Conservation (phyloP, 2,888 invertebrate species). For the Podotricha telesiphe region DNA sequence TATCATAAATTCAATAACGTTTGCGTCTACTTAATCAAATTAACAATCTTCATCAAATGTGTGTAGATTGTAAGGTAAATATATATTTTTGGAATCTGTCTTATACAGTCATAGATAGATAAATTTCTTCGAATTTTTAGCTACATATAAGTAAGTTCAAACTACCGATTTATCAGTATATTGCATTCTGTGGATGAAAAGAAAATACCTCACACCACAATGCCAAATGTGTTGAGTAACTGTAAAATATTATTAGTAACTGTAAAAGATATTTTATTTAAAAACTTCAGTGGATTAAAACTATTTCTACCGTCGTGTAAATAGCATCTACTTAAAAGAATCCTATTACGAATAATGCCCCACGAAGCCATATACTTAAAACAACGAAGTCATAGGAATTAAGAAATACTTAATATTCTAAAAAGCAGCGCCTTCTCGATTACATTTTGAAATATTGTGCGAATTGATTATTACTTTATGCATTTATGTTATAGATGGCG, state of each 20-base stretch:
- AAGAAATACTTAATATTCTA: conserved; percentile 16
- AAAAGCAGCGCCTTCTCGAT: neutral
- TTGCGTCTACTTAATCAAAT: neutral
- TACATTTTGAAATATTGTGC: neutral
- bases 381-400: conserved; percentile 22
- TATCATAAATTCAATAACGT: neutral
- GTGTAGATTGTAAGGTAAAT: neutral
- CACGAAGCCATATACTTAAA: conserved; percentile 30
- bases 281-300: conserved; percentile 19
- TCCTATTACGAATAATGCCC: conserved; percentile 31
- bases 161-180: no score
- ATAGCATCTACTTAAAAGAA: conserved; percentile 30
- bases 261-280: neutral
- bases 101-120: no score
- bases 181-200: neutral
- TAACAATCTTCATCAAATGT: neutral
- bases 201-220: neutral
- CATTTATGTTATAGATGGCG: neutral
- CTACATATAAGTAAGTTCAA: no score
- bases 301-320: conserved; percentile 22
- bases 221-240: neutral
- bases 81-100: no score
- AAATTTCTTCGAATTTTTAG: no score
- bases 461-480: neutral
- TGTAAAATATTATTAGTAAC: neutral